These are phyloP conservation scores for Sparus aurata DNA, from an alignment of 2,797 vertebrate genomes.

Conservation along the genomic window DNA sequence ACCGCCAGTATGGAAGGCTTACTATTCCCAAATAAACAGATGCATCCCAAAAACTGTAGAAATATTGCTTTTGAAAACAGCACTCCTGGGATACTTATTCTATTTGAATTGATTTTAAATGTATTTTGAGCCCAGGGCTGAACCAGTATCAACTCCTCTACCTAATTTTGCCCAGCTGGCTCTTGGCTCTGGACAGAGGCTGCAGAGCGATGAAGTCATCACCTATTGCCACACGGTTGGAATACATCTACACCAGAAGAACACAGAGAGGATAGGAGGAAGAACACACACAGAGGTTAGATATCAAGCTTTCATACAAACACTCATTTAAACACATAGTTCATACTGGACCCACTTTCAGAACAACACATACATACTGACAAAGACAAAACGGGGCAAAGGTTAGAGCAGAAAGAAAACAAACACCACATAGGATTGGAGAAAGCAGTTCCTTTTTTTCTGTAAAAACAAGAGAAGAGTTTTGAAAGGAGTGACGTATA, in stretches of 20 bases:
- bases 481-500: constrained; percentile 26
- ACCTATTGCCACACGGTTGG: constrained; percentile 97
- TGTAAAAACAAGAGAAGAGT: constrained; percentile 22
- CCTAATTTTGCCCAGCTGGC: constrained; percentile 99
- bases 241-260: constrained; percentile 94
- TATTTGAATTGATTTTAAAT: constrained; percentile 18
- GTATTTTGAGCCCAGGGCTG: constrained; percentile 49
- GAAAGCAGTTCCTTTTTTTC: constrained; percentile 16
- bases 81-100: constrained; percentile 46
- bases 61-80: constrained; percentile 60
- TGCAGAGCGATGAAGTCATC: constrained; percentile 99
- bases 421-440: constrained; percentile 44
- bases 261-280: constrained; percentile 71
- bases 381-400: constrained; percentile 43
- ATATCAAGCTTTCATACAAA: constrained; percentile 26
- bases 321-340: background rate
- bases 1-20: background rate
- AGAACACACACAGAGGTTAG: constrained; percentile 71
- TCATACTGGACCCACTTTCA: background rate
- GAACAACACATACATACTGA: constrained; percentile 10
- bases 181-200: constrained; percentile 99
- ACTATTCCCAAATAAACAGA: constrained; percentile 6
- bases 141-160: constrained; percentile 88
- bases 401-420: constrained; percentile 62
- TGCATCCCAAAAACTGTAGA: constrained; percentile 16